Percentiles rank a stretch among this genome's conserved stretches.
Conservation (phyloP, 2,797 vertebrate genomes). For the Eulemur rubriventer region DNA sequence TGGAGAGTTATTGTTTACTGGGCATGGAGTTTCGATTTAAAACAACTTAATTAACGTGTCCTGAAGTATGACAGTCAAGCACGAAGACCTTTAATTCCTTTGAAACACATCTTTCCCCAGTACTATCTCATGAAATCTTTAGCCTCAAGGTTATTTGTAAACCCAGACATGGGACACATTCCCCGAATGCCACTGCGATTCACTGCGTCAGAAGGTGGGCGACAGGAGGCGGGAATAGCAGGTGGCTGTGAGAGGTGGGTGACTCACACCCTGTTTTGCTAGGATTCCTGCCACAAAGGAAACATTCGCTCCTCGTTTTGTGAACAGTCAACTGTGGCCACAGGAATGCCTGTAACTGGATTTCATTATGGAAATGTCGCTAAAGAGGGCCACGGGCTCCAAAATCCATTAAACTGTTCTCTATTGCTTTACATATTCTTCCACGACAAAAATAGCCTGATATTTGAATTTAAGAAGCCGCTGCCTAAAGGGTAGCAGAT, state of each 20-base stretch:
- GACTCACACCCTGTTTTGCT: slow-evolving; percentile 65
- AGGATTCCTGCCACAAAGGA: slow-evolving; percentile 68
- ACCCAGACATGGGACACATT: not conserved
- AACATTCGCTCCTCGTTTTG: slow-evolving; percentile 75
- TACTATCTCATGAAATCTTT: fast-evolving
- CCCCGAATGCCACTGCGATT: not conserved
- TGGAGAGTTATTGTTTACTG: not conserved
- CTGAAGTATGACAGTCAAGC: not conserved
- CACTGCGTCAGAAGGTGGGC: not conserved
- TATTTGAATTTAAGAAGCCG: slow-evolving; percentile 88
- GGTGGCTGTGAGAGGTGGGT: not conserved
- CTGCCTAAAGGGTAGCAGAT: slow-evolving; percentile 87
- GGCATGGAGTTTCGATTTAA: not conserved
- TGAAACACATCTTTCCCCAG: not conserved
- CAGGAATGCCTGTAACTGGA: slow-evolving; percentile 84
- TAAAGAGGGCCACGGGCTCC: slow-evolving; percentile 84
- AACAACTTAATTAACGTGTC: not conserved
- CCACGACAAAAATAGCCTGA: slow-evolving; percentile 87
- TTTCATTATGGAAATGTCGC: slow-evolving; percentile 88
- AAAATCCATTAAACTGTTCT: slow-evolving; percentile 88
- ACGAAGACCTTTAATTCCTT: not conserved
- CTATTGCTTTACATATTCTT: slow-evolving; percentile 88
- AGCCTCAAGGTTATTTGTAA: not conserved
- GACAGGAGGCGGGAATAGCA: not conserved
- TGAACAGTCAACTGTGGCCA: slow-evolving; percentile 83